phyloP scores from a whole-genome alignment of 2,113 vertebrate genomes.

The Balaeniceps rex region DNA sequence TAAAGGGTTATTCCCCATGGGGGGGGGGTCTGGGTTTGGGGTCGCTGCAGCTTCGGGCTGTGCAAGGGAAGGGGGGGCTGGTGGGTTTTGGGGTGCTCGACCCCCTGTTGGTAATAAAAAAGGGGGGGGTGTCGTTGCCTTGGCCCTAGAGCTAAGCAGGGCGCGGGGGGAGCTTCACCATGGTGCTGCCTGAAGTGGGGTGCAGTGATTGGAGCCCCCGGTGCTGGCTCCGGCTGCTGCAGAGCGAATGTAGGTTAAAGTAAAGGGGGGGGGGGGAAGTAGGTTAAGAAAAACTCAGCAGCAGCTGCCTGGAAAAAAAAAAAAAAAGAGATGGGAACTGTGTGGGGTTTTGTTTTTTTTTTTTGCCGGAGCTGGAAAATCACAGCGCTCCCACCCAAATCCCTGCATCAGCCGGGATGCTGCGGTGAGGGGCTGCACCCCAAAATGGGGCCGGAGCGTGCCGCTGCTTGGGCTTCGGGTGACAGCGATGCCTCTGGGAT shows the following conservation, averaged over 20 bases:
- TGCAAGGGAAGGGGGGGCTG: fast-evolving
- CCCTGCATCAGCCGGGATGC: not conserved
- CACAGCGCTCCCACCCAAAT: not conserved
- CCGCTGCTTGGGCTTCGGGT: not conserved
- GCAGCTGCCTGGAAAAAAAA: not conserved
- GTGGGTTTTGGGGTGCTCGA: not conserved
- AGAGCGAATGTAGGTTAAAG: not conserved
- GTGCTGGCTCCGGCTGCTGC: not conserved
- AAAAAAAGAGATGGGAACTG: not conserved
- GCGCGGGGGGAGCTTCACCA: not conserved
- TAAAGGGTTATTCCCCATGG: fast-evolving
- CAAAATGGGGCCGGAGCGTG: not conserved
- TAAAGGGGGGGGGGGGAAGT: not conserved
- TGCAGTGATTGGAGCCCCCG: not conserved
- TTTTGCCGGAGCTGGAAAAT: not conserved
- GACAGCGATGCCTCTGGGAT: not conserved
- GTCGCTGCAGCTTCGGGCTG: not conserved
- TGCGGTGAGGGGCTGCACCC: not conserved
- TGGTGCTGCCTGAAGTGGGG: not conserved
- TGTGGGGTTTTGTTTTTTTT: too few relatives aligned
- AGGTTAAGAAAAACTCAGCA: not conserved
- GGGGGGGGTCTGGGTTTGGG: not conserved
- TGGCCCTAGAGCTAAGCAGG: not conserved
- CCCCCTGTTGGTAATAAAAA: fast-evolving
- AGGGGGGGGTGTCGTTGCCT: too few relatives aligned